A percentile compares a stretch with the other conserved stretches of the same genome.
Conservation (phyloP, 35 echinoderm and acorn worm genomes). For the Ophioderma brevispina region DNA sequence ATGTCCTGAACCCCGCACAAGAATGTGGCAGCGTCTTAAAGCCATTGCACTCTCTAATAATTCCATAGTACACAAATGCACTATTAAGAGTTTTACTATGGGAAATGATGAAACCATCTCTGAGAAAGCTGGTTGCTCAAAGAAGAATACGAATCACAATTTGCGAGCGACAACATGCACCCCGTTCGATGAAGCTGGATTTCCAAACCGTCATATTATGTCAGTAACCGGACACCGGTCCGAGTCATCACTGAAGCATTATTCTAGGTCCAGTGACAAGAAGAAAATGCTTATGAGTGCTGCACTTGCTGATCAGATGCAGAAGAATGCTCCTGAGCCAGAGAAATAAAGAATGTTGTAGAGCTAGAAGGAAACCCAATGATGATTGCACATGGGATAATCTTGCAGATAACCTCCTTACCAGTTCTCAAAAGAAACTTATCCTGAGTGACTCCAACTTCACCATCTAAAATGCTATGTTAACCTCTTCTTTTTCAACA, state of each 20-base stretch:
- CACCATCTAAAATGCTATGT: slow-evolving; percentile 16
- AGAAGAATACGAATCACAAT: slow-evolving; percentile 60
- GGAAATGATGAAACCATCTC: slow-evolving; percentile 79
- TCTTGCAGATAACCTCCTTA: neutral
- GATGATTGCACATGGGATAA: neutral
- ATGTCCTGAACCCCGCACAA: slow-evolving; percentile 44
- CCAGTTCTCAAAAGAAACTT: neutral
- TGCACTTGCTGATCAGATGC: slow-evolving; percentile 2
- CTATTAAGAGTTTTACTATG: slow-evolving; percentile 60
- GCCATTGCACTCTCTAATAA: slow-evolving; percentile 10
- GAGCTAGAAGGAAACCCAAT: neutral
- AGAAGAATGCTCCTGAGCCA: slow-evolving; percentile 21
- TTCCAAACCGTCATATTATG: slow-evolving; percentile 60
- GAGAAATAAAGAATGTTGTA: neutral
- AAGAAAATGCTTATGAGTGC: slow-evolving; percentile 24
- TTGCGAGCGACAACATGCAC: slow-evolving; percentile 63
- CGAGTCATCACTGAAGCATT: slow-evolving; percentile 52
- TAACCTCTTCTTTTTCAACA: slow-evolving; percentile 12
- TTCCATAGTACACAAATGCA: slow-evolving; percentile 48
- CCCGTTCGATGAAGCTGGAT: slow-evolving; percentile 33
- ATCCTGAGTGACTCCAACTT: neutral
- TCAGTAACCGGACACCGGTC: slow-evolving; percentile 58
- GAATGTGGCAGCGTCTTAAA: slow-evolving; percentile 63
- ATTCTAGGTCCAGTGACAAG: slow-evolving; percentile 19
- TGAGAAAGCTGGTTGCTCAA: slow-evolving; percentile 46